Evolutionary conservation across 1,140 invertebrate species (phyloP).

Genomic region (Idris sp.): DNA sequence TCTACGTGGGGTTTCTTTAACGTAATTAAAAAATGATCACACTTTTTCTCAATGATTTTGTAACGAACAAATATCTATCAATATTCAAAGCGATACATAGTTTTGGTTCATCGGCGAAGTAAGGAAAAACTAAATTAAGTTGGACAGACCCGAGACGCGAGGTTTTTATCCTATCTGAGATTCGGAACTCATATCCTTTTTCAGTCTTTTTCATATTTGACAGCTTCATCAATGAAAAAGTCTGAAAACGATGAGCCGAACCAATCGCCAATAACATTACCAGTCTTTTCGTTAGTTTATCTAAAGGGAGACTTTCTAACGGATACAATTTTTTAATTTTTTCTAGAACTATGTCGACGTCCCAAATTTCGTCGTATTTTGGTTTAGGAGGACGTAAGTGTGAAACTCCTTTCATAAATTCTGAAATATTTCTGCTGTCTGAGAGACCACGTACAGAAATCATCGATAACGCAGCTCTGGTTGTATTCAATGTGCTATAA

Average conservation of each 20-base stretch:
- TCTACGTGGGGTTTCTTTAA: no score
- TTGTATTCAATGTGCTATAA: no score
- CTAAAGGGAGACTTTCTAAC: neutral
- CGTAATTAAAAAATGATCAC: no score
- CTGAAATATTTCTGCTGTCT: no score
- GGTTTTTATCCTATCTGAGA: slow-evolving; percentile 10
- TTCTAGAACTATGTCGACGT: neutral
- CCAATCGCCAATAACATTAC: slow-evolving; percentile 5
- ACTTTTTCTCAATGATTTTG: neutral
- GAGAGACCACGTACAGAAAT: no score
- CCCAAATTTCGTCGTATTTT: slow-evolving; percentile 1
- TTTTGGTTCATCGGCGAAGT: neutral
- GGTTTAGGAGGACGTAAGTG: neutral
- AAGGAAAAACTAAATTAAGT: neutral
- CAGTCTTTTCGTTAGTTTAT: neutral
- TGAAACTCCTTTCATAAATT: slow-evolving; percentile 10
- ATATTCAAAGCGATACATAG: slow-evolving; percentile 9
- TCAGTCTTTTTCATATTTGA: slow-evolving; percentile 4
- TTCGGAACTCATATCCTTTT: slow-evolving; percentile 5
- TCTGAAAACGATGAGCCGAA: slow-evolving; percentile 6
- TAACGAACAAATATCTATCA: slow-evolving; percentile 8
- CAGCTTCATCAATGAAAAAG: slow-evolving; percentile 6
- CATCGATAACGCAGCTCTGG: no score
- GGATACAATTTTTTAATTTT: neutral
- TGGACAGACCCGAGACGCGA: neutral